Conservation (phyloP, 2,888 invertebrate genomes). For the Leptinotarsa peninsularis region DNA sequence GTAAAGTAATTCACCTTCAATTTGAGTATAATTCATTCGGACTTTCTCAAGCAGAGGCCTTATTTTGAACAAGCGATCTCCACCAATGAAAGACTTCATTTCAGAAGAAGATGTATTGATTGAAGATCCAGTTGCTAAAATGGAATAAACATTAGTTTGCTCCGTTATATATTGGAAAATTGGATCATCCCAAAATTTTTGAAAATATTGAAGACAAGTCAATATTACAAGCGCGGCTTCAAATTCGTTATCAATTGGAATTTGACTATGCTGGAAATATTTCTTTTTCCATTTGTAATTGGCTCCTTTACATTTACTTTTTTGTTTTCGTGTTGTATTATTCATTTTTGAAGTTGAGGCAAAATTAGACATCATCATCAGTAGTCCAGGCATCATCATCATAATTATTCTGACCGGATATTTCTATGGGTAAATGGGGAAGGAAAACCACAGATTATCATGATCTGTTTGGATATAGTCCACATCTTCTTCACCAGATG, state of each 20-base stretch:
- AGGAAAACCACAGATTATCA: too few relatives aligned
- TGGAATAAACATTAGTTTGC: constrained; percentile 24
- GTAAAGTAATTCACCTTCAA: constrained; percentile 22
- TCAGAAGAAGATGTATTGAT: constrained; percentile 1
- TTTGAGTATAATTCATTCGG: constrained; percentile 21
- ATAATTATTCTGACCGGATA: neutral
- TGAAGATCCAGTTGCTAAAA: constrained; percentile 25
- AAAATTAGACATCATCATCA: constrained; percentile 5
- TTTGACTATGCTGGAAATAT: too few relatives aligned
- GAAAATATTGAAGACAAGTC: too few relatives aligned
- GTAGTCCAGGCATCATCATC: constrained; percentile 2
- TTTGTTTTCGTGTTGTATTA: too few relatives aligned
- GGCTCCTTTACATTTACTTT: too few relatives aligned
- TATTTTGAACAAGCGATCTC: constrained; percentile 37
- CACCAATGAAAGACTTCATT: neutral
- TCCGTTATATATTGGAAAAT: too few relatives aligned
- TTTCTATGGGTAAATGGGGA: neutral
- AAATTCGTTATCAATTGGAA: constrained; percentile 5
- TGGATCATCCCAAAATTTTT: too few relatives aligned
- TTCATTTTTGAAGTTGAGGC: neutral
- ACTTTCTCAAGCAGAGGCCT: constrained; percentile 30
- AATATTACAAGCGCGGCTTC: neutral
- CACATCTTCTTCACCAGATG: too few relatives aligned
- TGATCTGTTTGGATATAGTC: too few relatives aligned
- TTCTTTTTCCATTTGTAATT: too few relatives aligned